Evolutionary conservation across 1,140 invertebrate genomes (phyloP), one percentile per base, ranked within the genome.

Genomic region (Venturia canescens): DNA sequence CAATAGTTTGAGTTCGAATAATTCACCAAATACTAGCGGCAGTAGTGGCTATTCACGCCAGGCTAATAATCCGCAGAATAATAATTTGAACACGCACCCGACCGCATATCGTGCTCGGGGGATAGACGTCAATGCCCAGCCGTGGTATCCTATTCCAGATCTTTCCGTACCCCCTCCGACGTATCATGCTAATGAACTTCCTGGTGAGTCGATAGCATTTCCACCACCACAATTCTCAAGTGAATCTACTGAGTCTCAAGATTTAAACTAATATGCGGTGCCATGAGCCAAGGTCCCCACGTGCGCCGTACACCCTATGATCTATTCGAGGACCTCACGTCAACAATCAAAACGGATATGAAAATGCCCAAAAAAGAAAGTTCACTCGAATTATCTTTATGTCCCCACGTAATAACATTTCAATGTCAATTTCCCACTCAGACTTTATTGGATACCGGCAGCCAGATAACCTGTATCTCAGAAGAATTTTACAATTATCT

Each of bases 401-500:
- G 69, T 38, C 69, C 69, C 1, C 34, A 71, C 34, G 69, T n/a
- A 11, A 38, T 44, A 11, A 9, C 44, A 11, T 71, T 71, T 23
- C 3, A 21, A 3, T 71, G 38, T 38, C 38, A 71, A 38, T 38
- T 71, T 44, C 69, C 69, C 1, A 6, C 44, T 18, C 80, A n/a
- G 21, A 71, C 80, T 15, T 60, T 84, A 16, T n/a, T 82, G 6
- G 83, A 86, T 29, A 83, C 80, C 0, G 84, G 82, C 1, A 84
- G 84, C 79, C 76, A 86, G 76, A 67, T 86, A 27, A 84, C 83
- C 6, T 82, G 79, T 21, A 63, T 86, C 7, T 83, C 82, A 0
- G 80, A 84, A 77, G 15, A 63, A 5, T 83, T 82, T 23, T 82
- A 79, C 23, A 60, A 74, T 69, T 84, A 34, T 63, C 18, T 53